A percentile compares a stretch with the other conserved stretches of the same genome.
phyloP scores from a whole-genome alignment of 2,888 invertebrate species.

The Anorthoa munda region DNA sequence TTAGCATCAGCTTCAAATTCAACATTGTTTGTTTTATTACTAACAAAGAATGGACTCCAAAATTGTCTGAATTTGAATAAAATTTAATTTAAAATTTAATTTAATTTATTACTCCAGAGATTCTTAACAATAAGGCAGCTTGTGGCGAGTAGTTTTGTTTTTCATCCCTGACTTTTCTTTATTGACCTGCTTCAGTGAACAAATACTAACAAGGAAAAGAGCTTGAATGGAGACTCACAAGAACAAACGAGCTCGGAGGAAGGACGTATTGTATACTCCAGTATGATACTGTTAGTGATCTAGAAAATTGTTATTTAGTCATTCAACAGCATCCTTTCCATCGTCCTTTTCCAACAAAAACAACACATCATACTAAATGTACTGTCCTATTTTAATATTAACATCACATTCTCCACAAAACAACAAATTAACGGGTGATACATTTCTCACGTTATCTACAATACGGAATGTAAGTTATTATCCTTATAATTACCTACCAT shows the following conservation, averaged over 20 bases:
- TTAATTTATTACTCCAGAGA: neutral
- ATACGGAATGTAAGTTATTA: constrained; percentile 29
- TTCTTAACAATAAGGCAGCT: neutral
- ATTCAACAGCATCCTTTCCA: neutral
- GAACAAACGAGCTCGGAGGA: too few relatives aligned
- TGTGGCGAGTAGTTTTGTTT: neutral
- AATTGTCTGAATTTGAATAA: too few relatives aligned
- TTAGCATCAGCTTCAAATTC: neutral
- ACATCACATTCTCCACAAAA: neutral
- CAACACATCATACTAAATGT: neutral
- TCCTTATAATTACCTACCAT: constrained; percentile 39
- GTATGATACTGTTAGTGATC: too few relatives aligned
- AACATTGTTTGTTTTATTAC: neutral
- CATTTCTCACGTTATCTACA: constrained; percentile 29
- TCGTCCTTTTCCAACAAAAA: neutral
- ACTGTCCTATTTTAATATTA: neutral
- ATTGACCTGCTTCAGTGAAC: neutral
- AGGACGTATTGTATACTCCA: too few relatives aligned
- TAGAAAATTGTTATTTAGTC: neutral
- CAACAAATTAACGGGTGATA: constrained; percentile 15
- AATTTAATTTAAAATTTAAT: too few relatives aligned
- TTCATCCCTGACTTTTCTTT: neutral
- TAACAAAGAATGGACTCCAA: too few relatives aligned
- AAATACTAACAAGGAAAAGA: neutral
- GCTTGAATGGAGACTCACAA: too few relatives aligned